A percentile compares a stretch with the other conserved stretches of the same genome.
Conservation (phyloP, 2,888 invertebrate genomes). For the Zele albiditarsus region DNA sequence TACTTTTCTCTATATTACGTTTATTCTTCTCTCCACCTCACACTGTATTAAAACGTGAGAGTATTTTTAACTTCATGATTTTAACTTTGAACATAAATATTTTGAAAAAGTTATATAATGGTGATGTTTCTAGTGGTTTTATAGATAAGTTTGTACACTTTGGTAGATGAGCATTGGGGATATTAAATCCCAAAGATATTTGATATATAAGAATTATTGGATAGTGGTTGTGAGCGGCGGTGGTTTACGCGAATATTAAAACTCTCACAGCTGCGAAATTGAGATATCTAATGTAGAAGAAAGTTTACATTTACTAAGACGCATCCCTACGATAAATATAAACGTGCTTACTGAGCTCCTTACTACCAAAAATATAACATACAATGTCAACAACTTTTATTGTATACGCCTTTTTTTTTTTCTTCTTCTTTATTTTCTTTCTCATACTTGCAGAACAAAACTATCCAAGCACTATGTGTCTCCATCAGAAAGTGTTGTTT, state of each 20-base stretch:
- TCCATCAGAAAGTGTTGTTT: too few species aligned
- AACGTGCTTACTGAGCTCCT: background rate
- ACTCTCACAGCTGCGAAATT: background rate
- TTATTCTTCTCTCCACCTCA: background rate
- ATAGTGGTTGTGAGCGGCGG: background rate
- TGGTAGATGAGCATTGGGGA: background rate
- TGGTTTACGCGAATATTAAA: background rate
- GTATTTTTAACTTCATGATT: background rate
- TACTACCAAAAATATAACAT: background rate
- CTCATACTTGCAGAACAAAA: too few species aligned
- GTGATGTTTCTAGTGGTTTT: background rate
- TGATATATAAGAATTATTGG: background rate
- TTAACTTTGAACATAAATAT: background rate
- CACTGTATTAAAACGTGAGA: background rate
- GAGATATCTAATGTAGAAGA: background rate
- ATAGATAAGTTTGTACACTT: background rate
- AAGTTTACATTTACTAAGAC: background rate
- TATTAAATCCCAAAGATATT: background rate
- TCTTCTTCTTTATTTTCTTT: too few species aligned
- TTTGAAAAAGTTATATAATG: background rate
- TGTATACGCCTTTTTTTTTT: background rate
- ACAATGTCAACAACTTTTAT: background rate
- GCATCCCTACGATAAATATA: slow-evolving; percentile 3
- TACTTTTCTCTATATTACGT: background rate
- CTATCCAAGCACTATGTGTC: too few species aligned